phyloP scores from a whole-genome alignment of 2,113 vertebrate species.

The Syrmaticus mikado region DNA sequence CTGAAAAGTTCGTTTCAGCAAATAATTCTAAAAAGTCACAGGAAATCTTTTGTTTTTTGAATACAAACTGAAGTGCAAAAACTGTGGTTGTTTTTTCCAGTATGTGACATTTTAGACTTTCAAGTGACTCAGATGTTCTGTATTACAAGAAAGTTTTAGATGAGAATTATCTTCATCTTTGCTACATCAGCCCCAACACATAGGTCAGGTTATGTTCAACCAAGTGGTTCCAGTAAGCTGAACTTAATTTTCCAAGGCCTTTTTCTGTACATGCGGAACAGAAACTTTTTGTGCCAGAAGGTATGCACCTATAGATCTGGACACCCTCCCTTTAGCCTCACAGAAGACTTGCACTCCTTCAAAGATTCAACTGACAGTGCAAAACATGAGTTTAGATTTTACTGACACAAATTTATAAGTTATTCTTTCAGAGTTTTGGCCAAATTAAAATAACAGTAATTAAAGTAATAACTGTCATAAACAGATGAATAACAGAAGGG shows the following conservation, averaged over 20 bases:
- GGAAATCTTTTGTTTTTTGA: not conserved
- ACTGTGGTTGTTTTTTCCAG: not conserved
- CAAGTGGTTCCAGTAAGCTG: not conserved
- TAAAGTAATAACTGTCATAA: slow-evolving; percentile 6
- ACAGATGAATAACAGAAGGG: not conserved
- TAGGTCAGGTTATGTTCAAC: not conserved
- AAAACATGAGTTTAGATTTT: not conserved
- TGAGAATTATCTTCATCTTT: not conserved
- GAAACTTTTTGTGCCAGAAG: not conserved
- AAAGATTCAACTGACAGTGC: not conserved
- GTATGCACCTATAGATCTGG: not conserved
- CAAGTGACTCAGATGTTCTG: slow-evolving; percentile 15
- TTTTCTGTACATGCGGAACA: not conserved
- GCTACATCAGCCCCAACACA: not conserved
- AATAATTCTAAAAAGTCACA: not conserved
- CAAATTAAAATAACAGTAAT: not conserved
- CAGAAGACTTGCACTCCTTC: not conserved
- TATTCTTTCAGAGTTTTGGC: not conserved
- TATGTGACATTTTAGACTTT: not conserved
- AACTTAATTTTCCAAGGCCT: not conserved
- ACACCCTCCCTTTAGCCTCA: not conserved
- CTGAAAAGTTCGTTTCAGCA: not conserved
- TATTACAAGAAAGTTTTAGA: not conserved
- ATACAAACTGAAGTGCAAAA: not conserved
- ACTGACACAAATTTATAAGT: not conserved